Evolutionary conservation across 2,888 invertebrate genomes (phyloP).

Genomic region (Campoplex capitator): DNA sequence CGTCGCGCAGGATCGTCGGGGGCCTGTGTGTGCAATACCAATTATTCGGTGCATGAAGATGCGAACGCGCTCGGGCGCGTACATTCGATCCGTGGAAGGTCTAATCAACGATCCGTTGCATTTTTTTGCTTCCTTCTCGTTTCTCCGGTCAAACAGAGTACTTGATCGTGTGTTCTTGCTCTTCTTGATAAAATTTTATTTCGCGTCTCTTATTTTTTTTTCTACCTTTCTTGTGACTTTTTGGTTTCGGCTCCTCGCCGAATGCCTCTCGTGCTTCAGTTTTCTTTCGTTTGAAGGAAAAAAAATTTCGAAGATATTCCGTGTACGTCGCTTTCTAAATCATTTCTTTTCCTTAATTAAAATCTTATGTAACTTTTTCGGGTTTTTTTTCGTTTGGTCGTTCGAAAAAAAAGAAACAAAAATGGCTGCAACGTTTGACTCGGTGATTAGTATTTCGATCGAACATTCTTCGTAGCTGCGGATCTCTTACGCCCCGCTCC

Average conservation of each 20-base stretch:
- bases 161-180: background rate
- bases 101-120: conserved; percentile 55
- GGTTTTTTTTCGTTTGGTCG: background rate
- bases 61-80: conserved; percentile 32
- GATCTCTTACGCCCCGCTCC: background rate
- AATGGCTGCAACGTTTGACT: background rate
- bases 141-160: conserved; percentile 12
- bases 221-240: too few relatives aligned
- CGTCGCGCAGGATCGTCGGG: conserved; percentile 40
- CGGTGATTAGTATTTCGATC: conserved; percentile 2
- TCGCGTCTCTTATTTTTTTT: background rate
- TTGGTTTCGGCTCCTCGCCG: too few relatives aligned
- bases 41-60: conserved; percentile 57
- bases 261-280: too few relatives aligned
- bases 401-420: background rate
- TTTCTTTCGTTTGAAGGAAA: too few relatives aligned
- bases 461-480: background rate
- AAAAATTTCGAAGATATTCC: too few relatives aligned
- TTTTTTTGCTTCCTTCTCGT: conserved; percentile 27
- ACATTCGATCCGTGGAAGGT: conserved; percentile 36
- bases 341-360: too few relatives aligned
- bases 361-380: background rate
- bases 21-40: conserved; percentile 33
- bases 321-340: too few relatives aligned
- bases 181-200: background rate